These are phyloP conservation scores for Bellardia pandia DNA, from an alignment of 2,888 invertebrate genomes.

Conservation along the genomic window DNA sequence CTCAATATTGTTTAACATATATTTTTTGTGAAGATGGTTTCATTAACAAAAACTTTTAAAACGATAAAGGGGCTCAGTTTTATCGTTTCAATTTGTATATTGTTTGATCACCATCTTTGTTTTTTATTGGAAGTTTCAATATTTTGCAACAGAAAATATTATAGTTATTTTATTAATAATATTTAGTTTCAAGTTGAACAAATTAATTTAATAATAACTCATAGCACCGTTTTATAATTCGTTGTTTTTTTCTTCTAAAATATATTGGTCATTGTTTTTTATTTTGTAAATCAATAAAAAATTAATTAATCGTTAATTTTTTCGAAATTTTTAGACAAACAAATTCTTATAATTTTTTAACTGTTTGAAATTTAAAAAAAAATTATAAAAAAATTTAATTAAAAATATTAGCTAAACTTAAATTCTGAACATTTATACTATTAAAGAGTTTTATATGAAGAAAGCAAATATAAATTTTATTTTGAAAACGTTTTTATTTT, in stretches of 20 bases:
- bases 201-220: slow-evolving; percentile 50
- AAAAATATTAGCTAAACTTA: too few species aligned
- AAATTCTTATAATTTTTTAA: neutral
- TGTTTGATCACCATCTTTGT: slow-evolving; percentile 50
- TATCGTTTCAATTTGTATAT: slow-evolving; percentile 77
- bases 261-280: slow-evolving; percentile 62
- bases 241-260: slow-evolving; percentile 63
- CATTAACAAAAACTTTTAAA: slow-evolving; percentile 73
- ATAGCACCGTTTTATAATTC: slow-evolving; percentile 72
- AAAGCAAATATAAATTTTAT: too few species aligned
- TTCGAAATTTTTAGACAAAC: neutral
- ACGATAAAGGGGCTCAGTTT: slow-evolving; percentile 84
- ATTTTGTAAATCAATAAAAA: slow-evolving; percentile 1
- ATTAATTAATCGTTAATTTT: neutral
- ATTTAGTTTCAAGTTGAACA: slow-evolving; percentile 33
- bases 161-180: neutral
- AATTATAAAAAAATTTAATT: too few species aligned
- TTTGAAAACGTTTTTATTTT: neutral
- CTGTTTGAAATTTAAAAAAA: too few species aligned
- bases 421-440: too few species aligned
- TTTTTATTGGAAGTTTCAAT: slow-evolving; percentile 16
- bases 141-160: slow-evolving; percentile 13
- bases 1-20: neutral
- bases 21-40: slow-evolving; percentile 38
- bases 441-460: neutral